Evolutionary conservation across 2,113 vertebrate species (phyloP).

Genomic region (Sakesphorus luctuosus): DNA sequence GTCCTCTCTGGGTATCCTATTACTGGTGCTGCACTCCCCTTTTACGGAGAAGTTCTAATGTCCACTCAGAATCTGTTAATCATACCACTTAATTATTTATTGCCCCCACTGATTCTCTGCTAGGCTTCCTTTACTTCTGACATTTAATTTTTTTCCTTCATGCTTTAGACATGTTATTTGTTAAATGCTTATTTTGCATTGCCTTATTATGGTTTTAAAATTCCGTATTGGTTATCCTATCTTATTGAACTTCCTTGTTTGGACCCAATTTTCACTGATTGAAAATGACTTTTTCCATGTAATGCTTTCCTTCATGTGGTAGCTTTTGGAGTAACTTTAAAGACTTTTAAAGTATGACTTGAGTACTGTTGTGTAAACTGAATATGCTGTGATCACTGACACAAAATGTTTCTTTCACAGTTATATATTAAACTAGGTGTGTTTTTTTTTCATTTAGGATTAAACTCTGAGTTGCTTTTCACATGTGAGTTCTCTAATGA

Average conservation of each 20-base stretch:
- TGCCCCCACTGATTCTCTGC: not conserved
- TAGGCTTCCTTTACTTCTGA: not conserved
- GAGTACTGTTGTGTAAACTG: not conserved
- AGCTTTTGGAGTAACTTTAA: not conserved
- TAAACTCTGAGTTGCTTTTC: slow-evolving; percentile 10
- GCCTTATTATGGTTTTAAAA: not conserved
- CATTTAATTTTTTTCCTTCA: not conserved
- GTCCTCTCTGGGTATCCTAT: not conserved
- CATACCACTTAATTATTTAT: not conserved
- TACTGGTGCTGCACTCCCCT: not conserved
- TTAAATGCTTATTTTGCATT: not conserved
- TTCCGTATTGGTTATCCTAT: not conserved
- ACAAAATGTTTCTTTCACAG: not conserved
- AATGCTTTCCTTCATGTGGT: not conserved
- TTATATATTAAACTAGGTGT: not conserved
- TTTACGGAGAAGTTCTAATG: not conserved
- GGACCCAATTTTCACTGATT: not conserved
- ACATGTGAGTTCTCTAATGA: not conserved
- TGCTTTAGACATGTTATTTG: not conserved
- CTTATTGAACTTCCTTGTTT: not conserved
- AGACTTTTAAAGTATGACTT: not conserved
- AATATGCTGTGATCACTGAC: not conserved
- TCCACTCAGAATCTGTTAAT: not conserved
- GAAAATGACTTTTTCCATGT: not conserved
- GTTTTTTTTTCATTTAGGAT: slow-evolving; percentile 42